These are phyloP conservation scores for Athrips mouffetella DNA, from an alignment of 2,888 invertebrate genomes.

Conservation along the genomic window DNA sequence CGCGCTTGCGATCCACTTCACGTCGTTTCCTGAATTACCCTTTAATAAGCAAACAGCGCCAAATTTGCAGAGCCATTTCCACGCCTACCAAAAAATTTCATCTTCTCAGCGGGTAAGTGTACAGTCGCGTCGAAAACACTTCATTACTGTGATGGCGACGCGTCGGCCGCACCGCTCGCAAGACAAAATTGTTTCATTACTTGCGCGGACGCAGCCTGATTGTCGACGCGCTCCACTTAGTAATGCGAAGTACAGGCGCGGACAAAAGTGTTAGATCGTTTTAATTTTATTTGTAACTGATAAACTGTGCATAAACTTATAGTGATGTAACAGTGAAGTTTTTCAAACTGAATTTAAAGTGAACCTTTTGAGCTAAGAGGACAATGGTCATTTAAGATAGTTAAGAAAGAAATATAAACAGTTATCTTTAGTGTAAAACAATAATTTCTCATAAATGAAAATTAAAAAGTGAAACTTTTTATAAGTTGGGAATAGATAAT, in stretches of 20 bases:
- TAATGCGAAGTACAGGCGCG: slow-evolving; percentile 35
- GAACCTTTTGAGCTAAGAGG: no score
- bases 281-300: no score
- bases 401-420: no score
- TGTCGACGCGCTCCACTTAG: slow-evolving; percentile 67
- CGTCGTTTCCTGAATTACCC: neutral
- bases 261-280: slow-evolving; percentile 26
- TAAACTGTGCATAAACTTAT: no score
- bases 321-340: neutral
- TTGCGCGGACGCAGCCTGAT: slow-evolving; percentile 70
- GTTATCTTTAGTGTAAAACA: no score
- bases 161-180: neutral
- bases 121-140: slow-evolving; percentile 14
- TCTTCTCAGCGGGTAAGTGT: slow-evolving; percentile 9
- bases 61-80: neutral
- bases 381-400: no score
- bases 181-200: slow-evolving; percentile 46
- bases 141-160: slow-evolving; percentile 10
- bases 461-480: no score
- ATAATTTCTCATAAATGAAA: no score
- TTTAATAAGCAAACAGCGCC: neutral
- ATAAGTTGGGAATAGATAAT: no score
- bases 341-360: no score
- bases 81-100: slow-evolving; percentile 7
- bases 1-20: no score